phyloP scores from a whole-genome alignment of 2,888 invertebrate species.

The Panopea generosa region DNA sequence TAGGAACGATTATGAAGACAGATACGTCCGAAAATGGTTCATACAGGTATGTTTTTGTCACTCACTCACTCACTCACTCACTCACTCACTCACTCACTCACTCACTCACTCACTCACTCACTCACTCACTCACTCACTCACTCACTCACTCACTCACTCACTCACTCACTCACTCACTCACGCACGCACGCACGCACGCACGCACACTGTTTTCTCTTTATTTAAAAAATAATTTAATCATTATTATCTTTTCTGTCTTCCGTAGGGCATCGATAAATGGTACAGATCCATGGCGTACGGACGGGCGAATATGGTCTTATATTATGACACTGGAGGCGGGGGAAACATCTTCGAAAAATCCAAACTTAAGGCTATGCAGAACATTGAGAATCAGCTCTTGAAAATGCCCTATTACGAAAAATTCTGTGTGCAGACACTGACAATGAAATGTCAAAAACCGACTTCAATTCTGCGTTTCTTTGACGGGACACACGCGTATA shows the following conservation, averaged over 20 bases:
- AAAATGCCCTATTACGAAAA: constrained; percentile 48
- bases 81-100: constrained; percentile 14
- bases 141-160: constrained; percentile 14
- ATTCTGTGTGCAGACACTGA: constrained; percentile 47
- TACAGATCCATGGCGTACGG: constrained; percentile 52
- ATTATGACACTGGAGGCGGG: constrained; percentile 62
- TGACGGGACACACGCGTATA: constrained; percentile 68
- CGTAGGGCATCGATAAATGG: constrained; percentile 52
- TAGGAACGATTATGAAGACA: constrained; percentile 46
- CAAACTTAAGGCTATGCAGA: constrained; percentile 67
- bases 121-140: constrained; percentile 15
- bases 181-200: not conserved
- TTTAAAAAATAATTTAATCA: no score
- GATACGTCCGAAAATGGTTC: constrained; percentile 55
- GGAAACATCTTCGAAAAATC: constrained; percentile 74
- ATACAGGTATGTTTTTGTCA: constrained; percentile 28
- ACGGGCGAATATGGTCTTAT: constrained; percentile 63
- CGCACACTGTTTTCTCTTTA: no score
- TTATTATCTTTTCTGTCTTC: no score
- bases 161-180: constrained; percentile 4
- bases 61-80: constrained; percentile 12
- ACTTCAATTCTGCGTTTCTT: constrained; percentile 71
- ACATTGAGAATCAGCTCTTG: constrained; percentile 65
- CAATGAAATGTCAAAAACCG: constrained; percentile 23
- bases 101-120: constrained; percentile 17